A percentile compares a stretch with the other conserved stretches of the same genome.
These are phyloP conservation scores for Tenualosa thibaudeaui DNA, from an alignment of 2,797 vertebrate species.

Conservation along the genomic window DNA sequence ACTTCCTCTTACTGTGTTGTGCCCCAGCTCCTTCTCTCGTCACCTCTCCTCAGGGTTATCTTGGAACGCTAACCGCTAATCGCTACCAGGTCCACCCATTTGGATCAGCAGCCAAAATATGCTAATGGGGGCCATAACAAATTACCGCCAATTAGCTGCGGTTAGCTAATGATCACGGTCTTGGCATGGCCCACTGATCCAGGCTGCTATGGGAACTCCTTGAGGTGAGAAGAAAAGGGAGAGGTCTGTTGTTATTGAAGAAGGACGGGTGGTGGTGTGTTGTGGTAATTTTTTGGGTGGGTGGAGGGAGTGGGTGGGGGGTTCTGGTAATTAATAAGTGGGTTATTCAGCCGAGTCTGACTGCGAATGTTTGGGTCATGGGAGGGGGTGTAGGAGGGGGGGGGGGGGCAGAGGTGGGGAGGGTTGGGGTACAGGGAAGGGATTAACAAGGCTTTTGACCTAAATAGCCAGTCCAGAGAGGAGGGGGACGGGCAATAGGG, in stretches of 20 bases:
- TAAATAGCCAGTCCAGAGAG: constrained; percentile 84
- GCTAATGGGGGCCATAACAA: constrained; percentile 50
- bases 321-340: constrained; percentile 86
- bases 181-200: constrained; percentile 67
- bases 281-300: background rate
- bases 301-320: constrained; percentile 52
- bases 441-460: constrained; percentile 84
- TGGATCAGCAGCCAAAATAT: constrained; percentile 58
- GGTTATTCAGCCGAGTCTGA: constrained; percentile 68
- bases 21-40: background rate
- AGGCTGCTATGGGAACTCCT: constrained; percentile 59
- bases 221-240: constrained; percentile 36
- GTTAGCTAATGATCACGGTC: constrained; percentile 63
- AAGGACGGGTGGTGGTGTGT: background rate
- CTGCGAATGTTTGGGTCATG: constrained; percentile 47
- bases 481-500: constrained; percentile 67
- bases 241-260: constrained; percentile 51
- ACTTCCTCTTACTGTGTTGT: background rate
- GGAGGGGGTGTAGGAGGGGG: constrained; percentile 47
- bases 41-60: background rate
- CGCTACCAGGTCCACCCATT: constrained; percentile 64
- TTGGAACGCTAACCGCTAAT: constrained; percentile 14
- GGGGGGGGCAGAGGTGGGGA: constrained; percentile 57
- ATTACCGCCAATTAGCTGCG: constrained; percentile 77
- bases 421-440: constrained; percentile 46